phyloP scores from a whole-genome alignment of 2,888 invertebrate species.

The Tetrapedia diversipes region DNA sequence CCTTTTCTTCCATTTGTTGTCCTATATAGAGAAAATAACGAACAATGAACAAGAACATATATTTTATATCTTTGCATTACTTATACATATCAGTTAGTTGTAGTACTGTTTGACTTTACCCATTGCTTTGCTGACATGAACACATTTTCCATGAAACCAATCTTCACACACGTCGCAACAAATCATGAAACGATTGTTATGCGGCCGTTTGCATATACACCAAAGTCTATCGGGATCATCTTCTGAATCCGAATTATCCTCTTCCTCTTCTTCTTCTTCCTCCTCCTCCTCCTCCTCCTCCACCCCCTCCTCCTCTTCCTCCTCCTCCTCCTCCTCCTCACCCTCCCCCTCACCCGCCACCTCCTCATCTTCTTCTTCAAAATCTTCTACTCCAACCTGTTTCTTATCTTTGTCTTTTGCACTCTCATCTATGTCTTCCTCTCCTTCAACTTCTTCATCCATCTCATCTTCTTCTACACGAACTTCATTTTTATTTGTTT shows the following conservation, averaged over 20 bases:
- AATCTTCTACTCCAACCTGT: neutral
- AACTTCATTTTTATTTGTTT: neutral
- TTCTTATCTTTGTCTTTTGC: neutral
- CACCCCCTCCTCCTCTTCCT: neutral
- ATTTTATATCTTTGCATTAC: neutral
- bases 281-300: constrained; percentile 80
- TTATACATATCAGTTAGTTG: too few species aligned
- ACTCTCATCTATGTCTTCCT: neutral
- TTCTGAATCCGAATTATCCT: constrained; percentile 90
- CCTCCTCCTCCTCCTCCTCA: neutral
- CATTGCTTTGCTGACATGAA: constrained; percentile 95
- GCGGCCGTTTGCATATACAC: constrained; percentile 98
- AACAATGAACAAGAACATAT: neutral
- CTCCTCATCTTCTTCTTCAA: neutral
- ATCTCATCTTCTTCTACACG: neutral
- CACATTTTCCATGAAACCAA: constrained; percentile 99
- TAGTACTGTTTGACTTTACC: constrained; percentile 82
- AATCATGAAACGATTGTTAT: constrained; percentile 98
- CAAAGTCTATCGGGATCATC: constrained; percentile 96
- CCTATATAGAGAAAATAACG: constrained; percentile 75
- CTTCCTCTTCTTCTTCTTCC: constrained; percentile 84
- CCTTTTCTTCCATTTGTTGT: constrained; percentile 94
- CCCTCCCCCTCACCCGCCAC: neutral
- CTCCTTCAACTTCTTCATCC: neutral
- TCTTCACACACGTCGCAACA: constrained; percentile 98